A percentile compares a stretch with the other conserved stretches of the same genome.
phyloP scores from a whole-genome alignment of 2,888 invertebrate genomes.

The Neoascia interrupta region DNA sequence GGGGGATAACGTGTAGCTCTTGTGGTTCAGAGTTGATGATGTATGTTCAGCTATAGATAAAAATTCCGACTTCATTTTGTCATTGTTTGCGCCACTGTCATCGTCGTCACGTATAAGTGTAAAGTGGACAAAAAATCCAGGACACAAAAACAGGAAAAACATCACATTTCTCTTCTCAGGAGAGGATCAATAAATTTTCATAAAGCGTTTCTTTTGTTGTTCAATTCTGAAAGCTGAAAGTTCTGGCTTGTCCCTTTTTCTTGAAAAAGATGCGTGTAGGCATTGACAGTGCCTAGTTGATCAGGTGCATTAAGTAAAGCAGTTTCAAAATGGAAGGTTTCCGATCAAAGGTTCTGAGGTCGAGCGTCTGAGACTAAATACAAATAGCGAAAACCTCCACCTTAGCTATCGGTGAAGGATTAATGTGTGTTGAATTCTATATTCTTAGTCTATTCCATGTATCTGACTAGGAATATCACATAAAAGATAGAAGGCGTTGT shows the following conservation, averaged over 20 bases:
- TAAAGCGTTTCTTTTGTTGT: constrained; percentile 21
- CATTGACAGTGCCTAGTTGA: no score
- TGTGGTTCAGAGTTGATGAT: constrained; percentile 14
- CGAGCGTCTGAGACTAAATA: no score
- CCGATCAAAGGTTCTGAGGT: no score
- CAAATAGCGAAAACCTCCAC: no score
- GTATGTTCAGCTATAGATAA: constrained; percentile 33
- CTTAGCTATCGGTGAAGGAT: no score
- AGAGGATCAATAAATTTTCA: constrained; percentile 22
- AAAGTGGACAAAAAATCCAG: constrained; percentile 3
- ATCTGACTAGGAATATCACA: no score
- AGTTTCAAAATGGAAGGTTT: no score
- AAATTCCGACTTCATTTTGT: constrained; percentile 40
- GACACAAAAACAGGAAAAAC: neutral
- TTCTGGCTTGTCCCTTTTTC: neutral
- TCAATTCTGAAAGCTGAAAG: neutral
- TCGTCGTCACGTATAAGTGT: constrained; percentile 15
- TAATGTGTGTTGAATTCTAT: no score
- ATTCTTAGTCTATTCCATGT: no score
- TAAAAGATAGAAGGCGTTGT: no score
- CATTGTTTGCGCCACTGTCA: constrained; percentile 23
- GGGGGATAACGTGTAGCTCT: constrained; percentile 6
- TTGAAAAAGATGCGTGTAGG: neutral
- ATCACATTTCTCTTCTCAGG: neutral
- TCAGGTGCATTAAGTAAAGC: no score